Percentiles rank a stretch among this genome's conserved stretches.
Evolutionary conservation across 2,797 vertebrate genomes (phyloP).

Genomic region (Galaxias olidus): DNA sequence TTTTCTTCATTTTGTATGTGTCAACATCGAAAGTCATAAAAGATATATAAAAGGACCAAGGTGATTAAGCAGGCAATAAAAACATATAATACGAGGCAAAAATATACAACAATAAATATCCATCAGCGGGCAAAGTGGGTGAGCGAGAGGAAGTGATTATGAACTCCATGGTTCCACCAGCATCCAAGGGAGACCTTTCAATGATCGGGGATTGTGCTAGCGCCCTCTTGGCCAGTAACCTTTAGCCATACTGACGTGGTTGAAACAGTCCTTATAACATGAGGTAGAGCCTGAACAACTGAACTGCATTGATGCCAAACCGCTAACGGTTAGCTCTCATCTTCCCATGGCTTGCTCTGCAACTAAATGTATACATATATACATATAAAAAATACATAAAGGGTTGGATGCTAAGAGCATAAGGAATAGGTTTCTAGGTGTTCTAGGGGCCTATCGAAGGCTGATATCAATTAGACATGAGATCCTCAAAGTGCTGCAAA

Average conservation of each 20-base stretch:
- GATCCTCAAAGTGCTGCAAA: too few relatives aligned
- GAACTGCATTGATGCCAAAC: not conserved
- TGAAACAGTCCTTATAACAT: not conserved
- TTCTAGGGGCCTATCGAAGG: too few relatives aligned
- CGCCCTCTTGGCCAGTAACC: not conserved
- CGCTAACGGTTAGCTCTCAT: not conserved
- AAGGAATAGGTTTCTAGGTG: too few relatives aligned
- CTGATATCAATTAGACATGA: too few relatives aligned
- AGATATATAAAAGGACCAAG: slow-evolving; percentile 12
- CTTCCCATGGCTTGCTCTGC: too few relatives aligned
- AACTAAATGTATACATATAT: too few relatives aligned
- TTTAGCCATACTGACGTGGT: not conserved
- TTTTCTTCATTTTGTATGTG: not conserved
- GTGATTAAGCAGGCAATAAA: slow-evolving; percentile 12
- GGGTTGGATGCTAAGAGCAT: too few relatives aligned
- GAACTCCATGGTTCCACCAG: slow-evolving; percentile 15
- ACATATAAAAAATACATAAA: too few relatives aligned
- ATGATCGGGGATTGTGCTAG: not conserved
- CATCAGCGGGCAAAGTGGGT: slow-evolving; percentile 7
- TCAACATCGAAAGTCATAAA: slow-evolving; percentile 1
- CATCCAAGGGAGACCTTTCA: too few relatives aligned
- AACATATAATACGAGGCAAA: slow-evolving; percentile 24
- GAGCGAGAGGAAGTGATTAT: not conserved
- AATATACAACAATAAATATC: slow-evolving; percentile 25
- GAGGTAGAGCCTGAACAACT: slow-evolving; percentile 3